Base-by-base conservation (phyloP, 2,113 vertebrate species). In the Cisticola juncidis region DNA sequence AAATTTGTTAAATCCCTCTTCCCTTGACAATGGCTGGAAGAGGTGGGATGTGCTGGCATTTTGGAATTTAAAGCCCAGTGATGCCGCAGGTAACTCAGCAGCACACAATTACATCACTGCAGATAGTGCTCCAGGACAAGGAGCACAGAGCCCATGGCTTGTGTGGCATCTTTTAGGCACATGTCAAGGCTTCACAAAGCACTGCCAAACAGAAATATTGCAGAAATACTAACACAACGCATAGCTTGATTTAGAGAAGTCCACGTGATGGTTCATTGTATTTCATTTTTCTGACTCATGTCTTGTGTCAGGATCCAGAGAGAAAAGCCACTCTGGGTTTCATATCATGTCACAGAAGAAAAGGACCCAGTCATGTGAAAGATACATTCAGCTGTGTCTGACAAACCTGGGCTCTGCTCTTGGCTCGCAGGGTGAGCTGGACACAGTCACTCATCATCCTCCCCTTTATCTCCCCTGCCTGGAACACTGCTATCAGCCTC, bases 221-320 rank as follows among this genome's bases (percentile, higher is more conserved):
- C n/a, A 90, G 74, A 64, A 85, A 79, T 77, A 80, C 38, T 76
- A 85, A 61, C 1, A 4, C 66, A 71, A 38, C 3, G 0, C 42
- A 42, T 15, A 29, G 25, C 36, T 65, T 48, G 31, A 45, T 73
- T 80, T 83, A 88, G 54, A 60, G 76, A 48, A 53, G 8, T 50
- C 36, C 64, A 50, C 7, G 3, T 15, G 58, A 78, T 28, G 51
- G 51, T 71, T 81, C 65, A 48, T 7, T 38, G 35, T 1, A 56
- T 66, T 91, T 91, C 10, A 1, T 68, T 80, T 56, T 81, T 87
- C 84, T 87, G 61, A 82, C 47, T 95, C 88, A 58, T 18, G 60
- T 62, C 58, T 90, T 62, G 3, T 92, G 73, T 48, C 2, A 5
- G n/a, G 33, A 74, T 57, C 48, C 62, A 70, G 35, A 86, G 38